Conservation (phyloP, 2,113 vertebrate species). For the Murina feae region DNA sequence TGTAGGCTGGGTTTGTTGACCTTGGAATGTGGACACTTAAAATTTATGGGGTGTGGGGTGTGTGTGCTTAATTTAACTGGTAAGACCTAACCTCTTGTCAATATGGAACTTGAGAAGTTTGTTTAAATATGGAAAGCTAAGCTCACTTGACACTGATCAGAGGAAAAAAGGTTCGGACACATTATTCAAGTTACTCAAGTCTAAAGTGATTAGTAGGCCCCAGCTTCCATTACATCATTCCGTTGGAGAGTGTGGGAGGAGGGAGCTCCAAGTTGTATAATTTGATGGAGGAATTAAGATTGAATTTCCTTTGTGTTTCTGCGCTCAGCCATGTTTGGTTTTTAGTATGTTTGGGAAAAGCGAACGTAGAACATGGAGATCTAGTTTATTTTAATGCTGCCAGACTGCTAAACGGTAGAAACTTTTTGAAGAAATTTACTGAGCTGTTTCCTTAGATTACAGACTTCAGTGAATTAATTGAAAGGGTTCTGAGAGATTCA, state of each 20-base stretch:
- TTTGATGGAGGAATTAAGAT: background rate
- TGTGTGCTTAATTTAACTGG: background rate
- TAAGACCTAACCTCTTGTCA: background rate
- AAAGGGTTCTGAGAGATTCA: conserved; percentile 39
- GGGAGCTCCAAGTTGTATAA: background rate
- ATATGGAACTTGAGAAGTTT: conserved; percentile 28
- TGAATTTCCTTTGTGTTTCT: conserved; percentile 46
- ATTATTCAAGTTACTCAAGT: conserved; percentile 34
- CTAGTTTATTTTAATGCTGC: conserved; percentile 41
- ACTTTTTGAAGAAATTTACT: conserved; percentile 43
- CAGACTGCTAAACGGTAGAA: background rate
- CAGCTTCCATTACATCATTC: conserved; percentile 21
- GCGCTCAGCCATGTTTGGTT: conserved; percentile 23
- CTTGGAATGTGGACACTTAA: background rate
- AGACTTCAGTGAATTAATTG: conserved; percentile 52
- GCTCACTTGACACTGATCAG: conserved; percentile 24
- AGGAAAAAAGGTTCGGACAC: background rate
- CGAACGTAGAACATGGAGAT: background rate
- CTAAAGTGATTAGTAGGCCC: background rate
- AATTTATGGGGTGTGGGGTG: background rate
- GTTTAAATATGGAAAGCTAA: conserved; percentile 39
- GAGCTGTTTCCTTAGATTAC: conserved; percentile 45
- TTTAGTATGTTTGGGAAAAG: conserved; percentile 36
- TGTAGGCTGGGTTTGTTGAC: background rate
- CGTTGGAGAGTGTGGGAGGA: background rate